Conservation (phyloP, 2,113 vertebrate species). For the Pollimyrus isidori region DNA sequence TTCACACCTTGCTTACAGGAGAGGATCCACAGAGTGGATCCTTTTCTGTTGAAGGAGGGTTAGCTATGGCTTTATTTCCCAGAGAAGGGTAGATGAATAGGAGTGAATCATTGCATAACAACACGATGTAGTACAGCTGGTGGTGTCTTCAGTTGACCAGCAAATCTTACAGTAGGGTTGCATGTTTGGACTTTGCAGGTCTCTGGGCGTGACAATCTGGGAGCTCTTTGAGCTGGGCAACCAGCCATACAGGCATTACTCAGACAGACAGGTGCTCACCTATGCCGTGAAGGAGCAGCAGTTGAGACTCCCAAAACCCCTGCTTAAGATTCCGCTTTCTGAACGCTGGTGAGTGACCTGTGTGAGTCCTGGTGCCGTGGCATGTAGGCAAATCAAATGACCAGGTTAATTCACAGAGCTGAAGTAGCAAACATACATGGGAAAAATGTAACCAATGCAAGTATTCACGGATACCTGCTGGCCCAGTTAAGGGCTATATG, state of each 20-base stretch:
- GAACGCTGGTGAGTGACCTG: constrained; percentile 83
- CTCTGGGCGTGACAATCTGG: constrained; percentile 88
- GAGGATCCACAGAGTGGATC: background rate
- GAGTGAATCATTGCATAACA: background rate
- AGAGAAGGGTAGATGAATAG: background rate
- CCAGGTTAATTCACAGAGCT: background rate
- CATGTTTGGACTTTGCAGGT: constrained; percentile 58
- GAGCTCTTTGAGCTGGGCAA: constrained; percentile 88
- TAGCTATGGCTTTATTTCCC: background rate
- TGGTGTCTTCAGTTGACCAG: background rate
- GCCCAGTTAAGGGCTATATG: background rate
- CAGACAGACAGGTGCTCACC: constrained; percentile 88
- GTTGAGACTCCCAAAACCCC: constrained; percentile 85
- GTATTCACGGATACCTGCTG: background rate
- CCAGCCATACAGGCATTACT: constrained; percentile 85
- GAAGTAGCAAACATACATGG: background rate
- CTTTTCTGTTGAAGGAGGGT: background rate
- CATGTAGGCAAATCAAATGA: constrained; percentile 1
- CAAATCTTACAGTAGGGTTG: background rate
- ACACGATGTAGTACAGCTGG: background rate
- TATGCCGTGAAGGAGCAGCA: constrained; percentile 93
- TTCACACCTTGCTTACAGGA: background rate
- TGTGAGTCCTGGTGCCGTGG: background rate
- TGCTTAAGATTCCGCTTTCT: constrained; percentile 72
- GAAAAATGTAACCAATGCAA: no score